Evolutionary conservation across 2,113 vertebrate species (phyloP).

Genomic region (Pardalotus punctatus): DNA sequence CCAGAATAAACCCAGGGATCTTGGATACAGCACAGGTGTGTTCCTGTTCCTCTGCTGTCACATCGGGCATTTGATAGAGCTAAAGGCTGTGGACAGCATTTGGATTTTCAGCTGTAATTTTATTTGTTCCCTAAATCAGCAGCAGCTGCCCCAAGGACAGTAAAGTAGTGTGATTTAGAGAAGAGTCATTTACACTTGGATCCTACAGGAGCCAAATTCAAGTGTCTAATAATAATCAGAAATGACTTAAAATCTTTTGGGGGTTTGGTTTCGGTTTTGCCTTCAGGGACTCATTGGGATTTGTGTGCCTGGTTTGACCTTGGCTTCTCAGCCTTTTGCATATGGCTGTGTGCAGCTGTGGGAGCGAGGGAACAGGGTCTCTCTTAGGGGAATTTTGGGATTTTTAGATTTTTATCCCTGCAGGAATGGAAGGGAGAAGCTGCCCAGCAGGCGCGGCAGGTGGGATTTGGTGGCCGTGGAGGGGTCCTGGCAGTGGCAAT

Average conservation of each 20-base stretch:
- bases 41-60: background rate
- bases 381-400: background rate
- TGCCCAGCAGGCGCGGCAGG: rapidly evolving
- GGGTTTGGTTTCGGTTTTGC: background rate
- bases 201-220: background rate
- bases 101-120: background rate
- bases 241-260: background rate
- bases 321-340: background rate
- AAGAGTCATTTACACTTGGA: background rate
- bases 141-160: background rate
- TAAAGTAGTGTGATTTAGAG: background rate
- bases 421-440: background rate
- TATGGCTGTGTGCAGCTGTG: rapidly evolving
- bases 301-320: background rate
- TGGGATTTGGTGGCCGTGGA: rapidly evolving
- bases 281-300: rapidly evolving
- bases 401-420: background rate
- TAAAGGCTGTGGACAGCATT: rapidly evolving
- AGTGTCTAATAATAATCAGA: background rate
- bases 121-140: background rate
- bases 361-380: background rate
- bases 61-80: rapidly evolving
- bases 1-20: background rate
- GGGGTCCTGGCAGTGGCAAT: background rate
- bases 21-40: rapidly evolving